These are phyloP conservation scores for Amorpha juglandis DNA, from an alignment of 2,888 invertebrate species.

Conservation along the genomic window DNA sequence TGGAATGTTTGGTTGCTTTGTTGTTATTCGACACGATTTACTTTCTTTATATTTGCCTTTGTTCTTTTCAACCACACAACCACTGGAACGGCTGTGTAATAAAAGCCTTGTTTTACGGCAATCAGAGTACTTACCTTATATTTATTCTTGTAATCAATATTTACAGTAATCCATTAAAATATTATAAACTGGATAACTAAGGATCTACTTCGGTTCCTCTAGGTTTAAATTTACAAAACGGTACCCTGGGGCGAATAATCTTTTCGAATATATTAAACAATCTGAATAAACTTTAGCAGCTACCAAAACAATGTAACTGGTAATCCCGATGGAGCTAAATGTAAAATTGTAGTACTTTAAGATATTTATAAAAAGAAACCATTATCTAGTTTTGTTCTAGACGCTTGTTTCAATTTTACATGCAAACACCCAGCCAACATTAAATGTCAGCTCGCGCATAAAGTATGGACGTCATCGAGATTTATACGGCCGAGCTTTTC, in stretches of 20 bases:
- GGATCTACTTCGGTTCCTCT: neutral
- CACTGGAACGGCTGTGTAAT: neutral
- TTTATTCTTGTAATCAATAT: too few relatives aligned
- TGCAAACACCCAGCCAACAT: constrained; percentile 18
- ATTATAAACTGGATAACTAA: neutral
- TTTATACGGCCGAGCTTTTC: constrained; percentile 11
- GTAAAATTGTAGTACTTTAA: neutral
- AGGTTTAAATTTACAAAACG: neutral
- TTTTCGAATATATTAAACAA: too few relatives aligned
- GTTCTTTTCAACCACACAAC: neutral
- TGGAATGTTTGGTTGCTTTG: constrained; percentile 41
- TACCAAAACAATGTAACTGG: neutral
- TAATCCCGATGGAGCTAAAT: neutral
- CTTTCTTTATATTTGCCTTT: constrained; percentile 8
- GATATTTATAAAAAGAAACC: neutral
- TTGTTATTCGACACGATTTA: constrained; percentile 32
- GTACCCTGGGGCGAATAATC: too few relatives aligned
- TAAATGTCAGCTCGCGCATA: constrained; percentile 24
- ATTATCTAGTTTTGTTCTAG: neutral
- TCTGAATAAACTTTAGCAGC: neutral
- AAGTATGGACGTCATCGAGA: constrained; percentile 21
- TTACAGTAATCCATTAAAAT: neutral
- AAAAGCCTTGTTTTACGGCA: too few relatives aligned
- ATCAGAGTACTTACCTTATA: neutral
- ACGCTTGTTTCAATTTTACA: constrained; percentile 1